Evolutionary conservation across 2,888 invertebrate genomes (phyloP), one percentile per base, ranked within the genome.

Genomic region (Dynastes tityus): DNA sequence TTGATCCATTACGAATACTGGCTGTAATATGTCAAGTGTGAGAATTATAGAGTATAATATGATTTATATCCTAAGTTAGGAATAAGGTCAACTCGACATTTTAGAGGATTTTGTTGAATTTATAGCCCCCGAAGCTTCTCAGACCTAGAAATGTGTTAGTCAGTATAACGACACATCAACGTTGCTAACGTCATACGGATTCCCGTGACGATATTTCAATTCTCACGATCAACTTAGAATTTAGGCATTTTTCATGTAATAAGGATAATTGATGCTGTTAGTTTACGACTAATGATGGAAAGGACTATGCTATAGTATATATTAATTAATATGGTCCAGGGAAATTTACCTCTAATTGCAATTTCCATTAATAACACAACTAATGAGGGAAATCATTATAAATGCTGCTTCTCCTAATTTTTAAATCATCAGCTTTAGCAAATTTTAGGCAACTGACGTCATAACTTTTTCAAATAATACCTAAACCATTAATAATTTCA

Each of bases 41-140:
- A 78, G 81, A 81, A 78, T 80, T 81, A 81, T 79, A 76, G 71
- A 77, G 77, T 79, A 74, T 79, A 77, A 81, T 81, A 82, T 82
- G 82, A 82, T 82, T 82, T 82, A 82, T 80, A 80, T 78, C 61
- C 61, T 16, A 77, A 74, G 80, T 73, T 79, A 32, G 79, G 80
- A 83, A 82, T 83, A 81, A 81, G 82, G 83, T 82, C 83, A 81
- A 81, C 81, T 81, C 81, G 82, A 80, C 83, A 80, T 83, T 83
- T 81, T 79, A 81, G 83, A 81, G 83, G 83, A 83, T 83, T 83
- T 74, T 81, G 80, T 65, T 75, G 80, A 81, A 83, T 83, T 83
- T 83, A 83, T 82, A 78, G 81, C 68, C 77, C 61, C 67, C 71
- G 29, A 74, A 77, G 37, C 68, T 40, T 40, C 76, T 40, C 77